Percentiles rank a stretch among this genome's conserved stretches.
These are phyloP conservation scores for Illadopsis cleaveri DNA, from an alignment of 2,113 vertebrate species.

Conservation along the genomic window DNA sequence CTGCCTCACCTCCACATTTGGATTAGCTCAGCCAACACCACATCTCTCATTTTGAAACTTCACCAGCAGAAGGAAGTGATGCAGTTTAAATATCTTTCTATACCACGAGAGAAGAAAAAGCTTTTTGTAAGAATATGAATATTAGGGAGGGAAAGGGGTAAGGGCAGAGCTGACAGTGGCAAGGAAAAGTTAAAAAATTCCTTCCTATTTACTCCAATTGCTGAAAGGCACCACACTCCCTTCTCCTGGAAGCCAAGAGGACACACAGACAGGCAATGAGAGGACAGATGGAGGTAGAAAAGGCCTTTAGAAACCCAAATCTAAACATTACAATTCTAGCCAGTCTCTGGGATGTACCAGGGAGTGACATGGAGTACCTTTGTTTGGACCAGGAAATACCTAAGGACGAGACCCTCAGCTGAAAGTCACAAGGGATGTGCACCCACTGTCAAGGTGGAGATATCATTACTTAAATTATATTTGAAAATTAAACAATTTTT, in stretches of 20 bases:
- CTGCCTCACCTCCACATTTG: neutral
- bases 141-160: neutral
- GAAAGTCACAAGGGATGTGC: neutral
- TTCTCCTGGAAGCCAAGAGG: neutral
- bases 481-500: neutral
- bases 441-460: neutral
- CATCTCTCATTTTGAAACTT: neutral
- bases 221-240: neutral
- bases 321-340: neutral
- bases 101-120: neutral
- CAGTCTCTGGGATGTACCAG: neutral
- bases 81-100: neutral
- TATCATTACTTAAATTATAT: neutral
- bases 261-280: neutral
- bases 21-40: neutral
- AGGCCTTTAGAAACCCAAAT: neutral
- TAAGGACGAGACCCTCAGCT: neutral
- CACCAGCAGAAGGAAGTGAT: neutral
- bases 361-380: fast-evolving
- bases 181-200: neutral
- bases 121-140: neutral
- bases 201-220: neutral
- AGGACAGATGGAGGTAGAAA: neutral
- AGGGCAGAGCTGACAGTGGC: neutral
- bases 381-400: neutral